Evolutionary conservation across 2,888 invertebrate species (phyloP), one percentile per base, ranked within the genome.

Genomic region (Uloborus plumipes): DNA sequence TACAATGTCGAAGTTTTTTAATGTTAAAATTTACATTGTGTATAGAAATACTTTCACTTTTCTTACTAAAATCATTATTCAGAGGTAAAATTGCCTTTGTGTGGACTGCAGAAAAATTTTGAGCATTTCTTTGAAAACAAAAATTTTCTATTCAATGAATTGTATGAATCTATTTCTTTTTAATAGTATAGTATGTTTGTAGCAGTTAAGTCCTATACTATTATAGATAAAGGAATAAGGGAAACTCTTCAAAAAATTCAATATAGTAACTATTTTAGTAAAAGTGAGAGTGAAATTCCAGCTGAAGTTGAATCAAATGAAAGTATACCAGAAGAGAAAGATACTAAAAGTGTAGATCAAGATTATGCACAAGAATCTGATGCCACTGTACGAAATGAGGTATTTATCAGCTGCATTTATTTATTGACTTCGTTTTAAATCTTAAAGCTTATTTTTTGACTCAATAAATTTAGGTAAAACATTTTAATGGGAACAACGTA

Each of bases 181-280:
- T 0, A 55, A 20, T 55, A 1, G 55, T 16, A 15, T 2, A 9
- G 3, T 39, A 39, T 39, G 7, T 39, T 7, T 39, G 39, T 39
- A 11, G 39, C 39, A 39, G 11, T 39, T 7, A 39, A 39, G 7
- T 39, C 39, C 39, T 39, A 39, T 39, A 39, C 39, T 15, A 7
- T 47, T 7, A 58, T 26, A 86, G 86, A 89, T 87, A 89, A 88
- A 87, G 94, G 93, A 87, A 91, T 97, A 76, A 95, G 94, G 87
- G 93, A 94, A 87, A 91, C 95, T 71, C 91, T 97, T 66, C 91
- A 92, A 74, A 92, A 93, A 86, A 94, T 97, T 84, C 93, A 94
- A 87, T 93, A 93, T 78, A 94, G 94, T 88, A 95, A 95, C 15
- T 97, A 96, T 88, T 94, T 97, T 88, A 95, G 96, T 88, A 93